A percentile compares a stretch with the other conserved stretches of the same genome.
Conservation (phyloP, 2,888 invertebrate genomes). For the Cylindroiulus punctatus region DNA sequence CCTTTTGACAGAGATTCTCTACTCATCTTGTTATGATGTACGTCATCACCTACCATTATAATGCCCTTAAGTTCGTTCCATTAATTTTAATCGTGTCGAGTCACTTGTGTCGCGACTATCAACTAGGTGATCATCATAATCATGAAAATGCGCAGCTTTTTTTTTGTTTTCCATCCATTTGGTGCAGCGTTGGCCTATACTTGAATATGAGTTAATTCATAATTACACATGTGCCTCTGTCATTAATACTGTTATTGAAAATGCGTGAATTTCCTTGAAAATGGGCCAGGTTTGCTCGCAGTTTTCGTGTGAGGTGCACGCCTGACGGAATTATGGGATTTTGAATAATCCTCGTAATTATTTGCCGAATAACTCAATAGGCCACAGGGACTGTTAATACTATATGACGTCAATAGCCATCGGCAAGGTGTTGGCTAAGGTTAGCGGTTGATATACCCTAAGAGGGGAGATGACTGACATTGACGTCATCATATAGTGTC, state of each 20-base stretch:
- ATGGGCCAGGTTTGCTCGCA: constrained; percentile 1
- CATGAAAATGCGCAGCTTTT: neutral
- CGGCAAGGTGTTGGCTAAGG: neutral
- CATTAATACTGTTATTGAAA: constrained; percentile 9
- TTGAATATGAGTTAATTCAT: neutral
- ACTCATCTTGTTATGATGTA: constrained; percentile 30
- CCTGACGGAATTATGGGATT: constrained; percentile 19
- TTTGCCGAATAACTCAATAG: neutral
- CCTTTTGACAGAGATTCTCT: neutral
- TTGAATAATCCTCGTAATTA: neutral
- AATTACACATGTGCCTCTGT: constrained; percentile 16
- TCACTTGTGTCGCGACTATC: constrained; percentile 34
- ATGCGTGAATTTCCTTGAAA: neutral
- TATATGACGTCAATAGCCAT: neutral
- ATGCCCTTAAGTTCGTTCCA: constrained; percentile 34
- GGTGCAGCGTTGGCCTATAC: neutral
- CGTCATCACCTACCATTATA: constrained; percentile 42
- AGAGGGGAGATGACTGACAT: neutral
- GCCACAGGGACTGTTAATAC: neutral
- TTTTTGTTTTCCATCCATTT: neutral
- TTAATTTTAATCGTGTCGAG: constrained; percentile 16
- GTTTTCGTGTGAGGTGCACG: neutral
- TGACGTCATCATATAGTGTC: neutral
- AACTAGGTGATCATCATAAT: constrained; percentile 26
- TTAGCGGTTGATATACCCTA: neutral